A percentile compares a stretch with the other conserved stretches of the same genome.
Evolutionary conservation across 2,888 invertebrate genomes (phyloP).

Genomic region (Drosophila mettleri): DNA sequence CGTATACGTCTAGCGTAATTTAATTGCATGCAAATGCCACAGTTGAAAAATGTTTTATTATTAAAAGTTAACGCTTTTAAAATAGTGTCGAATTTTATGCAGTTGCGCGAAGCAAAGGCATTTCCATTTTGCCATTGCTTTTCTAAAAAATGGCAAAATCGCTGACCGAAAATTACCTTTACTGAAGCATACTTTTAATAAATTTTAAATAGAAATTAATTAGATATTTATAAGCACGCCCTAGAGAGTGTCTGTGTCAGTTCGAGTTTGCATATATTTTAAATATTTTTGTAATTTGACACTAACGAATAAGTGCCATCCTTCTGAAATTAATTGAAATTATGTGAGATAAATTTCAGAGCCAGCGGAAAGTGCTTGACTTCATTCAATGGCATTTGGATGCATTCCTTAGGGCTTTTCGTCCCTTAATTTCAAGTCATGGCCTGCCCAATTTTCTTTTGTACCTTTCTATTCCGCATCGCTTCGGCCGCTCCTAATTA

Average conservation of each 20-base stretch:
- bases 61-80: slow-evolving; percentile 1
- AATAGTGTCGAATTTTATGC: neutral
- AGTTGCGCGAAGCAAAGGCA: neutral
- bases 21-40: slow-evolving; percentile 18
- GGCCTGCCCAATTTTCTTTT: neutral
- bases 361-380: neutral
- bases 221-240: slow-evolving; percentile 2
- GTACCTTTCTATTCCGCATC: neutral
- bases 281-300: slow-evolving; percentile 25
- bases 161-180: neutral
- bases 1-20: slow-evolving; percentile 27
- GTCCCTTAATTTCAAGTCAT: slow-evolving; percentile 8
- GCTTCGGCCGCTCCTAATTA: neutral
- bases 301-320: slow-evolving; percentile 9
- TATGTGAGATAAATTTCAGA: slow-evolving; percentile 24
- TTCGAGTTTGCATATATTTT: slow-evolving; percentile 10
- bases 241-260: neutral
- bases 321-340: slow-evolving; percentile 37
- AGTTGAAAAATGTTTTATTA: slow-evolving; percentile 21
- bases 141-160: slow-evolving; percentile 4
- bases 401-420: slow-evolving; percentile 18
- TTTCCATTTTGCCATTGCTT: slow-evolving; percentile 24
- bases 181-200: neutral
- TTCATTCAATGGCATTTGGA: slow-evolving; percentile 10
- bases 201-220: slow-evolving; percentile 10